These are phyloP conservation scores for Marcusenius ussheri DNA, from an alignment of 2,113 vertebrate genomes.

Conservation along the genomic window DNA sequence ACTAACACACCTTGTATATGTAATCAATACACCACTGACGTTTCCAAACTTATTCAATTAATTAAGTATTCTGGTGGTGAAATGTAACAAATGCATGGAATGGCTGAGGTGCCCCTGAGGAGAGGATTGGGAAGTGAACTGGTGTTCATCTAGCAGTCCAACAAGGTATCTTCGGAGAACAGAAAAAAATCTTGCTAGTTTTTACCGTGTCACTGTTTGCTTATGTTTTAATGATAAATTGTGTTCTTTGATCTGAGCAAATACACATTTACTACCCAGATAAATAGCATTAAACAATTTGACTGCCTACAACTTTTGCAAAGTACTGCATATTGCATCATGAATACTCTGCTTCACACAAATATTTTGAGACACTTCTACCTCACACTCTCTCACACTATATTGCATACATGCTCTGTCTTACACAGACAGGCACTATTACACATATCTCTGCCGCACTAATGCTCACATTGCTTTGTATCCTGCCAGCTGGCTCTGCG, in stretches of 20 bases:
- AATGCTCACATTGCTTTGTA: too few species aligned
- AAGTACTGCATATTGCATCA: neutral
- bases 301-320: neutral
- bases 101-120: neutral
- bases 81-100: neutral
- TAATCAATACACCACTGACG: neutral
- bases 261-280: neutral
- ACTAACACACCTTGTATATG: neutral
- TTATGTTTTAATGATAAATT: neutral
- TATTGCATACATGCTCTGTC: neutral
- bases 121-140: neutral
- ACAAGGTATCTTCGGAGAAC: neutral
- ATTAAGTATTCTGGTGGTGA: neutral
- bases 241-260: neutral
- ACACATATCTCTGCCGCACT: neutral
- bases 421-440: neutral
- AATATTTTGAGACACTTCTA: neutral
- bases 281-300: neutral
- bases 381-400: neutral
- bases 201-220: neutral
- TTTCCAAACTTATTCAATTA: neutral
- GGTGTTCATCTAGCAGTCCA: neutral
- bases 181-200: neutral
- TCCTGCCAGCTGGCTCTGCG: too few species aligned
- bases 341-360: neutral